Evolutionary conservation across 2,113 vertebrate species (phyloP), one percentile per base, ranked within the genome.

Genomic region (Nyctereutes procyonoides): DNA sequence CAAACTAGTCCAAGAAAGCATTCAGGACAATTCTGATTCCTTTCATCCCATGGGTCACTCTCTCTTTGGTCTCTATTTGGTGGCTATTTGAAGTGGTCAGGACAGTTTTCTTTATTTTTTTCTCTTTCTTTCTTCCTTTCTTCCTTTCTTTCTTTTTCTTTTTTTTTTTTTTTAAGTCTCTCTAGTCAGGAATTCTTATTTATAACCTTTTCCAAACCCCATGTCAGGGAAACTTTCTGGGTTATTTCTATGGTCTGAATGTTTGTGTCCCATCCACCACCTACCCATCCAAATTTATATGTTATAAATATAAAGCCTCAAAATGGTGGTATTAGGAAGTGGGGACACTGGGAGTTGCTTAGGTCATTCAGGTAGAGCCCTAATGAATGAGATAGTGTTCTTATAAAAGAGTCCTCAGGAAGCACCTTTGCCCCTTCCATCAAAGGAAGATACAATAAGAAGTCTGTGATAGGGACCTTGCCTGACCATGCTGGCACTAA

Each of bases 51-150:
- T 79, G 14, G 58, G 65, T 90, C 0, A 82, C 32, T 43, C 12
- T 86, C 13, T 53, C 5, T 60, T 81, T 1, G 4, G 12, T 53
- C 12, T 95, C n/a, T 69, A 56, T 84, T 88, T 88, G 7, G 4
- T 74, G 81, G 62, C 55, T 79, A 15, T 86, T 85, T 93, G 84
- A 82, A 71, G 63, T 20, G 76, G n/a, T 91, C 28, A 95, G 20
- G n/a, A 24, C 0, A 69, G 3, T 55, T 90, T 88, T 43, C 38
- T 4, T 17, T 60, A n/a, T 26, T 26, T 7, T 24, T 13, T 9
- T 65, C 28, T 30, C 28, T 65, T 63, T 12, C 11, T 20, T 30
- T 6, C 63, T 32, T 12, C 1, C 63, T 32, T 26, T 3, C 30
- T 30, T 30, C 14, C 24, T 30, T 30, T 2, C 56, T 58, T 58